phyloP scores from a whole-genome alignment of 1,140 invertebrate genomes.

The Diuraphis noxia region DNA sequence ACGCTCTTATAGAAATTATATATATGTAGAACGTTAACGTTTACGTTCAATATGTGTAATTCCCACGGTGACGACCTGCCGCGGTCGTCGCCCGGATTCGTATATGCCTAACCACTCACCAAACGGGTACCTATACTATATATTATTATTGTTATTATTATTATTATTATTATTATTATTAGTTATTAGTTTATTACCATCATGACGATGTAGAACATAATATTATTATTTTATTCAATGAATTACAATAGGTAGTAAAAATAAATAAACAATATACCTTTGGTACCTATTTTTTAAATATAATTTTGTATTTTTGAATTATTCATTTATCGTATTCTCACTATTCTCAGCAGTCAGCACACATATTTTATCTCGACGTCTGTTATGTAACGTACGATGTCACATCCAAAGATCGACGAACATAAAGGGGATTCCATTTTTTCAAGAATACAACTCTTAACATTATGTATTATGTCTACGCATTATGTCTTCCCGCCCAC shows the following conservation, averaged over 20 bases:
- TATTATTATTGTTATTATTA: background rate
- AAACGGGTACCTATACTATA: background rate
- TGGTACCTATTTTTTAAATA: background rate
- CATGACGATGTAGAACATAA: background rate
- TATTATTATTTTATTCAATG: background rate
- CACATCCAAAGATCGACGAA: background rate
- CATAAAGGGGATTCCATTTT: background rate
- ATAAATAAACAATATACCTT: too few species aligned
- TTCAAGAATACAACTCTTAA: background rate
- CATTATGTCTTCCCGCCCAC: background rate
- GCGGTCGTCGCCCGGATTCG: background rate
- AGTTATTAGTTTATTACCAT: too few species aligned
- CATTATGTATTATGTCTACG: background rate
- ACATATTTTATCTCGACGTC: background rate
- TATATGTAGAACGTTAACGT: background rate
- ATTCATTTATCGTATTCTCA: too few species aligned
- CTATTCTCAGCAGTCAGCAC: too few species aligned
- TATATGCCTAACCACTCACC: too few species aligned
- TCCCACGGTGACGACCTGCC: constrained; percentile 27
- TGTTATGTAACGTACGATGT: background rate
- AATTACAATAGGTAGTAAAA: background rate
- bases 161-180: background rate
- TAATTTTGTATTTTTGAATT: background rate
- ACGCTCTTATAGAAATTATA: background rate
- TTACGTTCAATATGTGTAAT: background rate